Conservation (phyloP, 2,797 vertebrate species). For the Leptatherina wallacei region DNA sequence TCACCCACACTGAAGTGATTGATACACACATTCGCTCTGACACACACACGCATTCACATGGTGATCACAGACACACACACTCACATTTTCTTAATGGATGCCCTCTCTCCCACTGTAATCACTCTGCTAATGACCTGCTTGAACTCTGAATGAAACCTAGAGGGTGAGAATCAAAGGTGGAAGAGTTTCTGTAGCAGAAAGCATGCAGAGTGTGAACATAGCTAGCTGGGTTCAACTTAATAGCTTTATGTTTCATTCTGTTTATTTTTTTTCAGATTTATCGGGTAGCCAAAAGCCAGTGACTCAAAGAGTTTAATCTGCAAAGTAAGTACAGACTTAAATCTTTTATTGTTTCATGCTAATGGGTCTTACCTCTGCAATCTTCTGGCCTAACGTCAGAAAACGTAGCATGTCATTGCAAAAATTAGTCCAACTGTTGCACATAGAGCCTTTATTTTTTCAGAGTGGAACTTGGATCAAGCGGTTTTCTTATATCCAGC, state of each 20-base stretch:
- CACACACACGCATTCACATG: constrained; percentile 8
- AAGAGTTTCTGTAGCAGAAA: constrained; percentile 9
- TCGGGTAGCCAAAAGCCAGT: no score
- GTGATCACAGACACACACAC: constrained; percentile 38
- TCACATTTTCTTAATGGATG: constrained; percentile 66
- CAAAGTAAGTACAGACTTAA: no score
- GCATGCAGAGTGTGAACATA: constrained; percentile 11
- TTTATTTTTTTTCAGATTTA: no score
- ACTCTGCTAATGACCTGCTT: constrained; percentile 76
- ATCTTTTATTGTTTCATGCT: background rate
- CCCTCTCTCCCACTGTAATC: constrained; percentile 72
- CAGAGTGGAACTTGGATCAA: background rate
- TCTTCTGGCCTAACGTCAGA: background rate
- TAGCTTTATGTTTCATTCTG: no score
- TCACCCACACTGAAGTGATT: constrained; percentile 74
- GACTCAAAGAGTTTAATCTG: background rate
- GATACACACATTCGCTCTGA: constrained; percentile 54
- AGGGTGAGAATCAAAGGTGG: constrained; percentile 57
- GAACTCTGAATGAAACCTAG: constrained; percentile 68
- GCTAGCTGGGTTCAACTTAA: background rate
- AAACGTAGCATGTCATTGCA: background rate
- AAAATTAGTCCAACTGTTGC: background rate
- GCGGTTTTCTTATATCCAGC: no score
- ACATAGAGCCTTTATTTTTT: background rate
- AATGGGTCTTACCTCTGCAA: background rate